These are phyloP conservation scores for Hemicrepidius hirtus DNA, from an alignment of 2,888 invertebrate genomes.

Conservation along the genomic window DNA sequence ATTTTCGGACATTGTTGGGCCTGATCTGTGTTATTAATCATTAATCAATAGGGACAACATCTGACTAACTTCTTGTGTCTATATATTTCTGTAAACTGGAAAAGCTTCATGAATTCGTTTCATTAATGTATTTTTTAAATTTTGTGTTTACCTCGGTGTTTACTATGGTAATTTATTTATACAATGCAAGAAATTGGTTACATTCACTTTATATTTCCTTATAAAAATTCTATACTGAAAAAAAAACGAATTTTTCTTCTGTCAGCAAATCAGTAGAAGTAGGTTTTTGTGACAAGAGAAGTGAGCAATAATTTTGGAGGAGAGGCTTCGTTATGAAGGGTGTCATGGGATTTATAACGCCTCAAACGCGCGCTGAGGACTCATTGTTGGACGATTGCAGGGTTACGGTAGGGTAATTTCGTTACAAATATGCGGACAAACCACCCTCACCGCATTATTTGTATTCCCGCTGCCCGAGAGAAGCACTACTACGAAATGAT, in stretches of 20 bases:
- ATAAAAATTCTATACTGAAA: no score
- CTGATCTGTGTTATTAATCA: no score
- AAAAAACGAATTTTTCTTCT: not conserved
- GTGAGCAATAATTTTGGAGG: constrained; percentile 24
- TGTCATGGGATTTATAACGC: constrained; percentile 35
- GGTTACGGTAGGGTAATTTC: constrained; percentile 34
- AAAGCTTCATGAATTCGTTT: no score
- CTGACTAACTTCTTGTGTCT: no score
- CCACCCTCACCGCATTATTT: constrained; percentile 25
- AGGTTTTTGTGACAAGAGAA: constrained; percentile 22
- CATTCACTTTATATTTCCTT: no score
- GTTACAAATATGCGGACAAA: constrained; percentile 33
- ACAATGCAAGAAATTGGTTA: no score
- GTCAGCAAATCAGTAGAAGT: constrained; percentile 8
- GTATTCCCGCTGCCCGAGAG: constrained; percentile 20
- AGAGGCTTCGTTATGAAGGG: constrained; percentile 23
- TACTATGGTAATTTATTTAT: no score
- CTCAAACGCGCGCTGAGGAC: constrained; percentile 33
- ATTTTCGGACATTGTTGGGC: no score
- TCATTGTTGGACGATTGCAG: constrained; percentile 36
- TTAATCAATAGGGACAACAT: no score
- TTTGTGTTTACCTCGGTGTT: no score
- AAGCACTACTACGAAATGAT: constrained; percentile 9
- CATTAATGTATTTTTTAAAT: no score
- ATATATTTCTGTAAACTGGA: no score